Percentiles rank a stretch among this genome's conserved stretches.
Conservation (phyloP, 2,113 vertebrate genomes). For the human region GRCh38 chr4:172562501-172563000, state of each 20-base stretch:
- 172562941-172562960: neutral
- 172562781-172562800: neutral
- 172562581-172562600: neutral
- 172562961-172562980: neutral
- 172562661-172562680: neutral
- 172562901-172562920: neutral
- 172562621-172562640: neutral
- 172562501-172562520: neutral
- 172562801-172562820: neutral
- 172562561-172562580: neutral
- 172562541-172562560: neutral
- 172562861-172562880: neutral
- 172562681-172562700: constrained; percentile 1
- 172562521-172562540: neutral
- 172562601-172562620: neutral
- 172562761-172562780: neutral
- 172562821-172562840: neutral
- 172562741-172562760: constrained; percentile 6
- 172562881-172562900: neutral
- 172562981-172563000: neutral
- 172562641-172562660: neutral
- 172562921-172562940: neutral
- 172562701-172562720: constrained; percentile 13
- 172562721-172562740: neutral
- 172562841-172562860: neutral